Base-by-base conservation (phyloP, 2,113 vertebrate species). In the Notarius quadriscutis region DNA sequence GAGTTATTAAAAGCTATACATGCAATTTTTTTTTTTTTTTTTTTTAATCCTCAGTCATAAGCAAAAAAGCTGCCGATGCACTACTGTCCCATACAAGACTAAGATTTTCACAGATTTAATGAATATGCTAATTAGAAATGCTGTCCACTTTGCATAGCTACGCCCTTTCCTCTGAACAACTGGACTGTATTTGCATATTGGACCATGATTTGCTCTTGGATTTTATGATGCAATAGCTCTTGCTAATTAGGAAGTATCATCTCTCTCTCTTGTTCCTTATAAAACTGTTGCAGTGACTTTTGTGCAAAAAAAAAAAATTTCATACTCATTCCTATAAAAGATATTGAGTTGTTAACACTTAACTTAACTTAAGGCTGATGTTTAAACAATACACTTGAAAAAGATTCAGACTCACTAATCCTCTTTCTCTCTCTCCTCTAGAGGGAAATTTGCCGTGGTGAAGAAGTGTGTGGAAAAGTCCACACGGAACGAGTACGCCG, bases 381-480 rank as follows among this genome's bases (percentile, higher is more conserved):
- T 75, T 18, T 0, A 6, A 48, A 1, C 48, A 80, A 58, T 0
- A 34, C 27, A 11, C 20, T 9, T 12, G 3, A 5, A 2, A 58
- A 18, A 30, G 17, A 18, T 30, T 58, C 27, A 17, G 9, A 8
- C 18, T 55, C 22, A 53, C n/a, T 79, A 79, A 79, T 57, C n/a
- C 0, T 34, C 12, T 72, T 20, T 4, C 8, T 75, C 20, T 77
- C 87, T 86, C 48, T 79, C 63, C 65, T 81, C 77, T 88, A 99
- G 97, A 93, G 97, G 98, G 5, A 99, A 99, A 92, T 99, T 99
- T 96, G 98, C 98, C 10, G 97, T 99, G 87, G 98, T 99, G 74
- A 97, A 96, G 91, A 99, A 97, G 89, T 99, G 98, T 90, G 93
- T 97, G 20, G 96, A 98, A 92, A 99, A 97, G 91, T 95, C 96